These are phyloP conservation scores for Rafetus swinhoei DNA, from an alignment of 2,113 vertebrate species.

Conservation along the genomic window DNA sequence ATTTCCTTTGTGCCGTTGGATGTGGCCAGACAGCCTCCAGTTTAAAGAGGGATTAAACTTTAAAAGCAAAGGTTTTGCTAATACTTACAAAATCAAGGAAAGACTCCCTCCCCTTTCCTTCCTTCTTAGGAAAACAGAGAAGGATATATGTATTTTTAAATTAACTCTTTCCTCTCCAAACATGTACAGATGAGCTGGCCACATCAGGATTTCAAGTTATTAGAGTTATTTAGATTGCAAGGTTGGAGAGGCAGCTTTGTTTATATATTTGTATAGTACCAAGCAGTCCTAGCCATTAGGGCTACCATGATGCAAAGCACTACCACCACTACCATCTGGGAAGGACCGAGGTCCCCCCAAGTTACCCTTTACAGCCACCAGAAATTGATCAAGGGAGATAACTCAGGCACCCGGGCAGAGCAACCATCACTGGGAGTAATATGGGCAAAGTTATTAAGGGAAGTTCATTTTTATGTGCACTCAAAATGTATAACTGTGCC, in stretches of 20 bases:
- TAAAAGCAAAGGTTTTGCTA: conserved; percentile 62
- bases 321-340: neutral
- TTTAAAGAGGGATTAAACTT: conserved; percentile 52
- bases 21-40: conserved; percentile 32
- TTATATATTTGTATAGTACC: neutral
- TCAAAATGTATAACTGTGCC: rapidly evolving
- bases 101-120: conserved; percentile 10
- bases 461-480: neutral
- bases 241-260: conserved; percentile 16
- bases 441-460: neutral
- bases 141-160: neutral
- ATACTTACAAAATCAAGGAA: conserved; percentile 45
- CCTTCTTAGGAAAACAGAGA: neutral
- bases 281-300: neutral
- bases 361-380: neutral
- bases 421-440: neutral
- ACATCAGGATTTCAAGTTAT: neutral
- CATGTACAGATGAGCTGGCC: rapidly evolving
- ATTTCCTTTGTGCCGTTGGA: conserved; percentile 30
- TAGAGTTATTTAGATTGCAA: neutral
- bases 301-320: neutral
- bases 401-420: neutral
- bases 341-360: neutral
- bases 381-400: conserved; percentile 6
- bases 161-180: conserved; percentile 50